Evolutionary conservation across 2,888 invertebrate genomes (phyloP).

Genomic region (Alsophila aescularia): DNA sequence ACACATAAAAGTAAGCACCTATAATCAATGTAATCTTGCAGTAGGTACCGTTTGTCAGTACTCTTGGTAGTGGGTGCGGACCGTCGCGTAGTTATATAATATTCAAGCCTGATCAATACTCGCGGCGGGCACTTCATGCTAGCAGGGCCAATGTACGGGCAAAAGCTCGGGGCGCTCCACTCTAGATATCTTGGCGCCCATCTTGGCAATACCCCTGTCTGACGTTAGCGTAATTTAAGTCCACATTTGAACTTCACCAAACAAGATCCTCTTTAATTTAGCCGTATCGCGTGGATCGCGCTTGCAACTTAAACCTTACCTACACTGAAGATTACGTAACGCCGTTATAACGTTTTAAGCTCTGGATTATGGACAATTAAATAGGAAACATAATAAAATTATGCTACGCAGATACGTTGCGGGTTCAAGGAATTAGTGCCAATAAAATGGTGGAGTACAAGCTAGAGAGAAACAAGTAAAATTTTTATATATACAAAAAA

Average conservation of each 20-base stretch:
- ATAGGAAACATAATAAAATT: slow-evolving; percentile 12
- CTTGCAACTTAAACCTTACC: slow-evolving; percentile 4
- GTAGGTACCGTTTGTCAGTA: slow-evolving; percentile 43
- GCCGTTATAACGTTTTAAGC: slow-evolving; percentile 9
- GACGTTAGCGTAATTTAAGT: slow-evolving; percentile 45
- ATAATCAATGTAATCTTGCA: slow-evolving; percentile 58
- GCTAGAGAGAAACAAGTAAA: too few relatives aligned
- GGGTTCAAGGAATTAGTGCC: slow-evolving; percentile 24
- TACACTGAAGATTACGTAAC: background rate
- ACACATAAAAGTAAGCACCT: slow-evolving; percentile 36
- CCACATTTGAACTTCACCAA: slow-evolving; percentile 41
- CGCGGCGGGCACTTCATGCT: slow-evolving; percentile 67
- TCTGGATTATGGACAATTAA: slow-evolving; percentile 12
- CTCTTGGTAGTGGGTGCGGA: slow-evolving; percentile 53
- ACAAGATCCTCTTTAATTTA: slow-evolving; percentile 23
- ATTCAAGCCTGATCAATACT: slow-evolving; percentile 79
- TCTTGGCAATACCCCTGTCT: slow-evolving; percentile 55
- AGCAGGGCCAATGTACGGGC: slow-evolving; percentile 72
- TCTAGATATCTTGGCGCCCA: slow-evolving; percentile 58
- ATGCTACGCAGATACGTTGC: slow-evolving; percentile 3
- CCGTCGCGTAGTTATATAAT: slow-evolving; percentile 71
- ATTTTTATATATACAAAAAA: too few relatives aligned
- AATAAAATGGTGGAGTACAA: slow-evolving; percentile 29
- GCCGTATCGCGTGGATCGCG: background rate
- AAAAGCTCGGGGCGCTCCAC: slow-evolving; percentile 56